phyloP scores from a whole-genome alignment of 2,888 invertebrate species.

The Tachina fera region DNA sequence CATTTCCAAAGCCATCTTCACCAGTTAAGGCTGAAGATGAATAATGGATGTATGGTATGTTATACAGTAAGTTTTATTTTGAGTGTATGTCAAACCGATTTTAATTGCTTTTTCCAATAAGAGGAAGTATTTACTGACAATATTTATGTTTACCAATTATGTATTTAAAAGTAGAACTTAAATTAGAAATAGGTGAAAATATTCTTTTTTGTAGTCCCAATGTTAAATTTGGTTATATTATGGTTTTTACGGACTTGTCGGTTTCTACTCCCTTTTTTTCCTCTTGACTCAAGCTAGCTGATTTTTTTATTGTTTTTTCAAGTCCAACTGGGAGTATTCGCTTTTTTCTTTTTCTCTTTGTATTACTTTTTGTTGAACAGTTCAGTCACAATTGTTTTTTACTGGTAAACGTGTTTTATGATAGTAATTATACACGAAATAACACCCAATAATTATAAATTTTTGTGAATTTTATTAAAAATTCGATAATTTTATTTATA shows the following conservation, averaged over 20 bases:
- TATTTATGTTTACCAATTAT: background rate
- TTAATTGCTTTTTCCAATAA: background rate
- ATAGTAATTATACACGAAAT: constrained; percentile 12
- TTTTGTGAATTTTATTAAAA: constrained; percentile 55
- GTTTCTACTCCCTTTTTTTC: constrained; percentile 51
- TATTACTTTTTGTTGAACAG: constrained; percentile 42
- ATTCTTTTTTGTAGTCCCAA: constrained; percentile 39
- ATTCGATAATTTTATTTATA: constrained; percentile 55
- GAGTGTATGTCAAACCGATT: background rate
- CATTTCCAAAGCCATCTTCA: constrained; percentile 80
- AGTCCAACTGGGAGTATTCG: constrained; percentile 70
- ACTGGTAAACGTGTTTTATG: background rate
- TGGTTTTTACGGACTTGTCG: constrained; percentile 65
- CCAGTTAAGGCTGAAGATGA: constrained; percentile 58
- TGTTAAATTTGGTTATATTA: constrained; percentile 49
- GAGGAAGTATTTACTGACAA: background rate
- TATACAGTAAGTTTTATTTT: background rate
- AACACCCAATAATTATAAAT: constrained; percentile 5
- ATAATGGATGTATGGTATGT: constrained; percentile 40
- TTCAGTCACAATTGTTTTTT: constrained; percentile 49
- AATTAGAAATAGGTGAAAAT: background rate
- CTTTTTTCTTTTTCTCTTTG: constrained; percentile 51
- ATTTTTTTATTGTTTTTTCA: constrained; percentile 61
- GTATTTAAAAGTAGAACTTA: background rate
- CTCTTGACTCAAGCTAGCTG: constrained; percentile 24